Base-by-base conservation (phyloP, 2,113 vertebrate species). In the Ceyx melanurus region DNA sequence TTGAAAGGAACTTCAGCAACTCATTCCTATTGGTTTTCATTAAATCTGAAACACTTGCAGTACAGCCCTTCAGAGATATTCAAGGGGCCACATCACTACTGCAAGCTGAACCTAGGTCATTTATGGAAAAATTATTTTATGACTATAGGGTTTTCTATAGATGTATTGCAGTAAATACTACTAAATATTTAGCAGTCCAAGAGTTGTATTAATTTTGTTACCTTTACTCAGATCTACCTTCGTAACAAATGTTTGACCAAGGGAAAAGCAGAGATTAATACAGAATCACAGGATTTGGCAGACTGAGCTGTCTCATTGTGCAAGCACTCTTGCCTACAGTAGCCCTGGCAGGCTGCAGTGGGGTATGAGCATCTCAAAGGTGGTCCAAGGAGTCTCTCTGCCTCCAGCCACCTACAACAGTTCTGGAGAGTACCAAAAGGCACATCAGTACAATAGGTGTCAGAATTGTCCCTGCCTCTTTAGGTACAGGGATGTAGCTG, bases 291-390 rank as follows among this genome's bases (percentile, higher is more conserved):
- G 35, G 48, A 40, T 67, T 82, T 82, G 31, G 60, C 54, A 80
- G 57, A 15, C 33, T 3, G 3, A 29, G 11, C 50, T 35, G 7
- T 43, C 5, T 58, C 1, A 1, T 40, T 15, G 1, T 78, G 25
- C 6, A 31, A 37, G 75, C 13, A 18, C 31, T 64, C 10, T 13
- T 31, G 15, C 19, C 43, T 77, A 57, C 43, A 74, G 60, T 7
- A 62, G 51, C 21, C 31, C 29, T 61, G 51, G 82, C 15, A 37
- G 46, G 33, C 26, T 23, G 21, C n/a, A 73, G 45, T 2, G 31
- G 8, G 4, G 1, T 53, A 9, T 42, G 21, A 64, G 22, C 45
- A 22, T 56, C 1, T 0, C 60, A 72, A 29, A 83, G 48, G 14
- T 7, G 10, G 58, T 78, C 61, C 22, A n/a, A n/a, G 10, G 28